A percentile compares a stretch with the other conserved stretches of the same genome.
These are phyloP conservation scores for Sitophilus oryzae DNA, from an alignment of 1,140 invertebrate species.

Conservation along the genomic window DNA sequence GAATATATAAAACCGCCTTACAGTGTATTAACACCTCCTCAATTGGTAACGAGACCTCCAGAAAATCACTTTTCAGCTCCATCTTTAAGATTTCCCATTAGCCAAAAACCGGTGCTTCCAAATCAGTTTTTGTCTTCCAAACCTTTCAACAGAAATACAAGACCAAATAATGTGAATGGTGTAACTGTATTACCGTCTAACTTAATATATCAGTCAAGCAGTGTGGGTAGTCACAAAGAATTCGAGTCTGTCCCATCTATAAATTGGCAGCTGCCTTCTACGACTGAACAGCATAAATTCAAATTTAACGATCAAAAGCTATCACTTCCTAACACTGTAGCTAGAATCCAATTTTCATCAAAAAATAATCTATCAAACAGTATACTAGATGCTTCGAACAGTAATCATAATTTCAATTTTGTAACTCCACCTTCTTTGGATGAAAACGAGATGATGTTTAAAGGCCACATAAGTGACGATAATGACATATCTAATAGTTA, in stretches of 20 bases:
- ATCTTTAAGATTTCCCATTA: constrained; percentile 26
- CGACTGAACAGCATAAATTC: constrained; percentile 21
- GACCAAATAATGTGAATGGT: constrained; percentile 27
- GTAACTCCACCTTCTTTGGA: constrained; percentile 29
- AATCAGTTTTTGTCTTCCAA: constrained; percentile 6
- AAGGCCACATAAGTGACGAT: constrained; percentile 45
- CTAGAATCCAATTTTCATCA: constrained; percentile 27
- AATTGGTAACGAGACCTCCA: constrained; percentile 44
- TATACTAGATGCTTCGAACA: constrained; percentile 28
- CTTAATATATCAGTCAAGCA: constrained; percentile 56
- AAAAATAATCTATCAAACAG: constrained; percentile 20
- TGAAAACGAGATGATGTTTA: constrained; percentile 34
- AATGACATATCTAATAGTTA: constrained; percentile 43
- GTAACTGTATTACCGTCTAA: constrained; percentile 54
- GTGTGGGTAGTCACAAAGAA: constrained; percentile 42
- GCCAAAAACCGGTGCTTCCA: constrained; percentile 13
- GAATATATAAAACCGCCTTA: constrained; percentile 50
- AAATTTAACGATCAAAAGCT: constrained; percentile 17
- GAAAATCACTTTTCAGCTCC: constrained; percentile 30
- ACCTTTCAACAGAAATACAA: constrained; percentile 16
- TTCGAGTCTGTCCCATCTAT: constrained; percentile 39
- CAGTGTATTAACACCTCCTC: constrained; percentile 63
- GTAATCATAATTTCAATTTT: constrained; percentile 33
- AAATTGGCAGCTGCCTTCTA: constrained; percentile 40
- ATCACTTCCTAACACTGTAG: constrained; percentile 26